Base-by-base conservation (phyloP, 2,888 invertebrate species). In the Drosophila paranaensis region DNA sequence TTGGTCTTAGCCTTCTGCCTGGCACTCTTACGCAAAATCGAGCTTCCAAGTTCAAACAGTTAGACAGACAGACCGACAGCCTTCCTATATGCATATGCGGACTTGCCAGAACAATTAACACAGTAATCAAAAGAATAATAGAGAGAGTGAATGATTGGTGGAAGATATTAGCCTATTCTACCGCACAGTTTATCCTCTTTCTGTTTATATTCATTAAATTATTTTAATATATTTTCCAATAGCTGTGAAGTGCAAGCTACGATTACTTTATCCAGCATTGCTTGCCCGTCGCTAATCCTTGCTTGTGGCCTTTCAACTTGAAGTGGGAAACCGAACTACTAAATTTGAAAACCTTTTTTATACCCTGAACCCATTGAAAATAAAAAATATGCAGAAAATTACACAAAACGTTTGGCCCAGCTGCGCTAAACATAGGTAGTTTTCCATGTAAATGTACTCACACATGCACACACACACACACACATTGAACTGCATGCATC, bases 21-120 rank as follows among this genome's bases (percentile, higher is more conserved):
- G 50, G 48, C 71, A 45, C 70, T 70, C 78, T 79, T 75, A 76
- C 82, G 69, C 77, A 73, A 86, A 86, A 88, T 88, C 89, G 89
- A 88, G 85, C 88, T 84, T 64, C 85, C 89, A 89, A 86, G 86
- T 86, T 86, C 90, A 90, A 83, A 90, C 74, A 79, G 71, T 77
- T 68, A 78, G 89, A 61, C 68, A 76, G 71, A 43, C 66, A 42
- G 65, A 53, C 42, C 43, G 42, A n/a, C 8, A 9, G 3, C 53
- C 69, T 42, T 56, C 48, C 60, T 43, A 60, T 43, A 48, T 13
- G 3, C 8, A 3, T 35, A 11, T 33, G 35, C 14, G 35, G 25
- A 9, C 39, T 50, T 37, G 39, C 42, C 37, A 16, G 16, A 37
- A 79, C 79, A 88, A 88, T 83, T 88, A 81, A 72, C 63, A 71